Base-by-base conservation (phyloP, 2,888 invertebrate genomes). In the Crocallis elinguaria region DNA sequence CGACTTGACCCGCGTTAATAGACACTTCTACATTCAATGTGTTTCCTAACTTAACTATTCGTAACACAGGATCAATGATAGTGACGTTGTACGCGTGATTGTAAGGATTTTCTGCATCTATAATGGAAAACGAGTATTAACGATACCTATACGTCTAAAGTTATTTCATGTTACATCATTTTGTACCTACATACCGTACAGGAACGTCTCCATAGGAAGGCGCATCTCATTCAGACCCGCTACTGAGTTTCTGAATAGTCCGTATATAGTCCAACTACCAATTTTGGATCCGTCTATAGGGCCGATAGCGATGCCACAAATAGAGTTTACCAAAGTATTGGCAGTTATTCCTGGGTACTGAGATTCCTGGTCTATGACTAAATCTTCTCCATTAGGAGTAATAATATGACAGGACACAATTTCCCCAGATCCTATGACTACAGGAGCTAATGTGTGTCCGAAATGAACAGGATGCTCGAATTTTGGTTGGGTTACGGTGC, bases 51-150 rank as follows among this genome's bases (percentile, higher is more conserved):
- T 71, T 69, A 9, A 79, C 66, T 0, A 68, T 44, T 23, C 66
- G 51, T 12, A 32, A 67, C 0, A 57, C 23, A 9, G 60, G 44
- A 19, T 59, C 52, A 21, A 65, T 45, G 13, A 41, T 39, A 6
- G 77, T 76, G 13, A 74, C 62, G 44, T 79, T 79, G 46, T 78
- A 78, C 0, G 79, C 72, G 51, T 79, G 77, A 23, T 65, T 60
- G 41, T 63, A 64, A 33, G 79, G 79, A 37, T 67, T 59, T 0
- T 69, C 52, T 57, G 66, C 61, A 67, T 79, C 79, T 79, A 64
- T 19, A 72, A 74, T 45, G 16, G 8, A 41, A 64, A 44, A 45
- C 7, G n/a, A n/a, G 35, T 9, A 25, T 52, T 42, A 49, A 32
- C 2, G 13, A 29, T 21, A 41, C 2, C 9, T 17, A 14, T 13